These are phyloP conservation scores for Aspidiotus rigidus DNA, from an alignment of 2,888 invertebrate genomes.

Conservation along the genomic window DNA sequence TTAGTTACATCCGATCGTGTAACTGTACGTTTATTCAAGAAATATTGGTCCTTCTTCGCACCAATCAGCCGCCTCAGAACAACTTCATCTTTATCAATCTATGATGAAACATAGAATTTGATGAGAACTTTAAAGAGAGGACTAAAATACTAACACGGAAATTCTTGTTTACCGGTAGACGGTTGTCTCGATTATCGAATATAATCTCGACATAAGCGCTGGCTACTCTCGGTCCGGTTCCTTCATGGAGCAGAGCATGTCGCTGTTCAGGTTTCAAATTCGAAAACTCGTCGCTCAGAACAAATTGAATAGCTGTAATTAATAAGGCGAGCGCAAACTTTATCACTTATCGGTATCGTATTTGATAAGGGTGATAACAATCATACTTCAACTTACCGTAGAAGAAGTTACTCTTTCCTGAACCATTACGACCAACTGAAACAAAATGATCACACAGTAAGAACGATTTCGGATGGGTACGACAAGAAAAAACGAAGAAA, in stretches of 20 bases:
- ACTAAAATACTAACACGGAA: background rate
- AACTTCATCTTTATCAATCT: conserved; percentile 98
- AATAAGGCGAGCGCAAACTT: too few species aligned
- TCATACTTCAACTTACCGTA: conserved; percentile 57
- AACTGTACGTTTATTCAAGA: conserved; percentile 95
- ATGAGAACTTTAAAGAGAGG: conserved; percentile 15
- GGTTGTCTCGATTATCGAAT: conserved; percentile 94
- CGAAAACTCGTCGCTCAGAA: conserved; percentile 96
- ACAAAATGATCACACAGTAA: too few species aligned
- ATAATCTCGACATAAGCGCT: conserved; percentile 98
- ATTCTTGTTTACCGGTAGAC: conserved; percentile 65
- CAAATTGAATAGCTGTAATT: conserved; percentile 87
- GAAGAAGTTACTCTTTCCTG: conserved; percentile 99
- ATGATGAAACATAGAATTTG: conserved; percentile 21
- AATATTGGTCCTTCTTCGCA: conserved; percentile 98
- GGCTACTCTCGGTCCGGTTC: conserved; percentile 91
- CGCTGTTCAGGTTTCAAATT: conserved; percentile 92
- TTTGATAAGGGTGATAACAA: too few species aligned
- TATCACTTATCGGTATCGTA: background rate
- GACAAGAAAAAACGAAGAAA: background rate
- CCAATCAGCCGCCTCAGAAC: conserved; percentile 92
- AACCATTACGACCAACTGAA: conserved; percentile 96
- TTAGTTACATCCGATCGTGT: conserved; percentile 96
- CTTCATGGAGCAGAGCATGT: conserved; percentile 91
- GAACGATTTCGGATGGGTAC: background rate